Base-by-base conservation (phyloP, 2,888 invertebrate species). In the Oligia fasciuncula region DNA sequence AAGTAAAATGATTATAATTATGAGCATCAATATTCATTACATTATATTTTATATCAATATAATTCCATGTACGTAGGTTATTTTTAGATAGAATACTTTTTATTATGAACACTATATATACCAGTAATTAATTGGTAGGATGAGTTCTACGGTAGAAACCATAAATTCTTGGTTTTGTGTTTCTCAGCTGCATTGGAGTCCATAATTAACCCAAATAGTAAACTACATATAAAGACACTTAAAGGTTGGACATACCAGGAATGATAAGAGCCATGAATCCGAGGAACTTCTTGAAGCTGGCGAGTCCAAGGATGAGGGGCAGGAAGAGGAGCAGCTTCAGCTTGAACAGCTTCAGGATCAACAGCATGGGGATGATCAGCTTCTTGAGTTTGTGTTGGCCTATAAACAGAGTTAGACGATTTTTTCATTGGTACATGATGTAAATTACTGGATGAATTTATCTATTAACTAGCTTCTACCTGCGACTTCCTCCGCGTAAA, bases 331-430 rank as follows among this genome's bases (percentile, higher is more conserved):
- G 96, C 74, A 98, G 96, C 92, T 98, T 98, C 92, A 98, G 93
- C 95, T 98, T 98, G 97, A 98, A 98, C 89, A 98, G 96, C 95
- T 98, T 98, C 87, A 98, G 94, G 87, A 98, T 98, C 89, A 98
- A 95, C 91, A 98, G 95, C 97, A 98, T 97, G 0, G 98, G 98
- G 84, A 98, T 98, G 92, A 98, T 98, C 67, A 98, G 97, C 93
- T 98, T 98, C 97, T 98, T 98, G 87, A 98, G 94, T 93, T 98
- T 98, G 93, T 98, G 98, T 71, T 98, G 98, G 88, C 98, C 98
- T 98, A 96, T 67, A 29, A n/a, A 54, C 4, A 95, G 95, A 77
- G 1, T 43, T 49, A 17, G 9, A 49, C 0, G 3, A 8, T 35
- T 23, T 5, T n/a, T 51, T 76, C 17, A 11, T 54, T 35, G 5